Evolutionary conservation across 2,888 invertebrate species (phyloP).

Genomic region (Scelioninae gen. 1): DNA sequence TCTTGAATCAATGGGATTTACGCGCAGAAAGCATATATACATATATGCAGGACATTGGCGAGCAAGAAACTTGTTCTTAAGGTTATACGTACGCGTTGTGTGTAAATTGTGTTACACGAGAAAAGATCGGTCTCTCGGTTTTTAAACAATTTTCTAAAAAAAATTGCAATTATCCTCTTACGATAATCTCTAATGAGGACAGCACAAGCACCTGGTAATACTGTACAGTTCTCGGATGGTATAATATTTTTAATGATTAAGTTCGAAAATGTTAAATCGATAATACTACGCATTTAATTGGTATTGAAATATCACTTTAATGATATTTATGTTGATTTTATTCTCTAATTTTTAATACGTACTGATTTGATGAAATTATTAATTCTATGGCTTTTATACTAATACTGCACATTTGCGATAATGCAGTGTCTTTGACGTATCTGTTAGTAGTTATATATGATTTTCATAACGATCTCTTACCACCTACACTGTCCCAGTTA

Average conservation of each 20-base stretch:
- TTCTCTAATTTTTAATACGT: background rate
- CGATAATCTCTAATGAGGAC: constrained; percentile 52
- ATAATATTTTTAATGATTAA: constrained; percentile 14
- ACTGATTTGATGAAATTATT: background rate
- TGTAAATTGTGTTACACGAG: constrained; percentile 71
- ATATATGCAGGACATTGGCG: constrained; percentile 54
- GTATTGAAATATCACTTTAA: constrained; percentile 2
- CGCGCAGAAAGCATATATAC: constrained; percentile 63
- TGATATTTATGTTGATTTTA: background rate
- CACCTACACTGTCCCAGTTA: constrained; percentile 69
- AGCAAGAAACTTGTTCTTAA: constrained; percentile 75
- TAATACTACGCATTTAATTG: constrained; percentile 14
- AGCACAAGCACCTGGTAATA: constrained; percentile 41
- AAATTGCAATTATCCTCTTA: constrained; percentile 51
- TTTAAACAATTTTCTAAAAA: constrained; percentile 61
- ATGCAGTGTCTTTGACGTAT: background rate
- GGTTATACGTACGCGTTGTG: constrained; percentile 71
- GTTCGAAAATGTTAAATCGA: constrained; percentile 2
- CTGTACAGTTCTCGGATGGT: constrained; percentile 2
- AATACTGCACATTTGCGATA: constrained; percentile 3
- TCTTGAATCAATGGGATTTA: constrained; percentile 67
- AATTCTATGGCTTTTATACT: constrained; percentile 3
- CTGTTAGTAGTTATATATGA: constrained; percentile 17
- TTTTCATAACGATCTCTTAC: constrained; percentile 56
- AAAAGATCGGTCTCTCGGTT: constrained; percentile 71